Percentiles rank a stretch among this genome's conserved stretches.
These are phyloP conservation scores for Baryphthengus martii DNA, from an alignment of 2,113 vertebrate genomes.

Conservation along the genomic window DNA sequence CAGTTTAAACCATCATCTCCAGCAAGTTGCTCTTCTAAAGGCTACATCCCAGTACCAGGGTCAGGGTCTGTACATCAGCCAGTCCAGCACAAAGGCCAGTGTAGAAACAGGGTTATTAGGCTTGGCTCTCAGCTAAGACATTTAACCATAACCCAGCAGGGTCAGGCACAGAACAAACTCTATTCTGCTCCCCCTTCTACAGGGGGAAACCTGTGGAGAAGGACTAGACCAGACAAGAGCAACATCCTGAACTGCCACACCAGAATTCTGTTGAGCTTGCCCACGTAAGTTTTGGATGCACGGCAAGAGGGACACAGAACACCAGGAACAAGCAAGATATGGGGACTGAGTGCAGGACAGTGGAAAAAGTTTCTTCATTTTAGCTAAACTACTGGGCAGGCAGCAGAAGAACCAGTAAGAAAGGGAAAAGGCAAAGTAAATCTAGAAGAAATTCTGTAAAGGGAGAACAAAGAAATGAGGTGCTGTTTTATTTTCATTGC, in stretches of 20 bases:
- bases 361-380: background rate
- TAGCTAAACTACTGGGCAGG: background rate
- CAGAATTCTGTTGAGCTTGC: background rate
- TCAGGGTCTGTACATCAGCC: background rate
- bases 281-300: background rate
- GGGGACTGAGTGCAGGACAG: background rate
- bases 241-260: background rate
- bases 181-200: background rate
- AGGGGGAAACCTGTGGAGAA: background rate
- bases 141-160: background rate
- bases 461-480: background rate
- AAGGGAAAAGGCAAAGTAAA: background rate
- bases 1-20: background rate
- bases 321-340: background rate
- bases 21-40: background rate
- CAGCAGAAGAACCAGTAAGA: background rate
- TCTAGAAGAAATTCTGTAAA: background rate
- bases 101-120: background rate
- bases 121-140: background rate
- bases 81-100: background rate
- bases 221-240: background rate
- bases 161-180: background rate
- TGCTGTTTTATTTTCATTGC: background rate
- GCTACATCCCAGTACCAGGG: background rate
- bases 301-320: background rate